Base-by-base conservation (phyloP, 2,113 vertebrate genomes). In the Anolis carolinensis region DNA sequence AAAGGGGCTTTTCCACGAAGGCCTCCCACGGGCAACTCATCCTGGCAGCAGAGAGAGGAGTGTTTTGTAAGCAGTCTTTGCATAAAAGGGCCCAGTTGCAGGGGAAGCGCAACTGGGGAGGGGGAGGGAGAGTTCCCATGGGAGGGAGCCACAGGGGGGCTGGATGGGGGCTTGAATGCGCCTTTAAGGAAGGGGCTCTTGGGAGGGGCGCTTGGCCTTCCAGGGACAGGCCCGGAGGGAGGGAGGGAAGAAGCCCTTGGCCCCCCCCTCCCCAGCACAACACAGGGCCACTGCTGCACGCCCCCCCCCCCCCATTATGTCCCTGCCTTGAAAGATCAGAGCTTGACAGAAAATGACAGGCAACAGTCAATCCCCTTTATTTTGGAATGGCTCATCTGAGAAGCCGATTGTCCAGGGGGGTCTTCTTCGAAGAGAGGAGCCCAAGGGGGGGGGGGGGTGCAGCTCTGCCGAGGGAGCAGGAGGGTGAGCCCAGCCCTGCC, bases 51-150 rank as follows among this genome's bases (percentile, higher is more conserved):
- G 30, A 59, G 48, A 21, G 65, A 39, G 83, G 27, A 71, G 76
- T 79, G 67, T 79, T 79, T 85, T 59, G 84, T 59, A 85, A 85
- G 76, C 84, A 71, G 5, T 1, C 71, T 85, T 85, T 79, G 84
- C 76, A 85, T 85, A 71, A 71, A 85, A 79, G 67, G 83, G 65
- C 9, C 63, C 83, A 6, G 7, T 76, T 50, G 39, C 36, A 10
- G 25, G 21, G 25, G 18, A 32, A 2, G 3, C 36, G 20, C 11
- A 36, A 13, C 16, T 10, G 62, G 5, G 73, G 5, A 75, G 8
- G 75, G 20, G 18, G 55, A 59, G 55, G 18, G 55, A 55, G 52
- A 16, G 84, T 13, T n/a, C 50, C 50, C 84, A 39, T 71, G 25
- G 50, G 30, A 16, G 39, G 82, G 73, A 44, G 75, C 62, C 62